These are phyloP conservation scores for Copsychus sechellarum DNA, from an alignment of 2,113 vertebrate species.

Conservation along the genomic window DNA sequence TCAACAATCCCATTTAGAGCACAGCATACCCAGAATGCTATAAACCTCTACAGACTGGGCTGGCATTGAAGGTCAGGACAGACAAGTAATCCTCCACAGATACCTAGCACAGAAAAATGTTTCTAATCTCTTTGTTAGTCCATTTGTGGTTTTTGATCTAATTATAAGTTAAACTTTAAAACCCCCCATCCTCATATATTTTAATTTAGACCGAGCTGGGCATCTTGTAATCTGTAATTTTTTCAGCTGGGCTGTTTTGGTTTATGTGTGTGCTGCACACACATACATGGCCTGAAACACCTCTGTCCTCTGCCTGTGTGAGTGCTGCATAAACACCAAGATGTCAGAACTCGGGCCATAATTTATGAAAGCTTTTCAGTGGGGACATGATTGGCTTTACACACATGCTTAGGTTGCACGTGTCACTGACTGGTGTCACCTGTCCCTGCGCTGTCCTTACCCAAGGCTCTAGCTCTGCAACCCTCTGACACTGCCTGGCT, in stretches of 20 bases:
- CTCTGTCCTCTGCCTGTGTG: background rate
- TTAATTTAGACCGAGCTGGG: background rate
- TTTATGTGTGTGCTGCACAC: background rate
- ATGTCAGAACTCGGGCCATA: background rate
- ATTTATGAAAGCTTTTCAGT: background rate
- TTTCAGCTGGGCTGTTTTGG: background rate
- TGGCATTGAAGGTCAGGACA: background rate
- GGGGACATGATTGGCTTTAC: background rate
- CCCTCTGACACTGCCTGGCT: rapidly evolving
- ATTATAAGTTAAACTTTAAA: background rate
- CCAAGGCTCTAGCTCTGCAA: background rate
- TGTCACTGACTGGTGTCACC: background rate
- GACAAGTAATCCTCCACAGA: conserved; percentile 1
- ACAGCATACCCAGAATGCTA: background rate
- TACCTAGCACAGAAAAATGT: conserved; percentile 44
- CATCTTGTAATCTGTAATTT: background rate
- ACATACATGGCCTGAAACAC: background rate
- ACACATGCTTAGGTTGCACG: rapidly evolving
- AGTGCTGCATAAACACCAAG: background rate
- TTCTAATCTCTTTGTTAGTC: conserved; percentile 28
- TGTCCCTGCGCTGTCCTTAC: background rate
- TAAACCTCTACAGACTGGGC: background rate
- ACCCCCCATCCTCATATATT: background rate
- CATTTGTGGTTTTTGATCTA: background rate
- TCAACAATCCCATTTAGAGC: background rate